Base-by-base conservation (phyloP, 30 jellyfish, hydroid and myxozoan species). In the Aurelia aurita region DNA sequence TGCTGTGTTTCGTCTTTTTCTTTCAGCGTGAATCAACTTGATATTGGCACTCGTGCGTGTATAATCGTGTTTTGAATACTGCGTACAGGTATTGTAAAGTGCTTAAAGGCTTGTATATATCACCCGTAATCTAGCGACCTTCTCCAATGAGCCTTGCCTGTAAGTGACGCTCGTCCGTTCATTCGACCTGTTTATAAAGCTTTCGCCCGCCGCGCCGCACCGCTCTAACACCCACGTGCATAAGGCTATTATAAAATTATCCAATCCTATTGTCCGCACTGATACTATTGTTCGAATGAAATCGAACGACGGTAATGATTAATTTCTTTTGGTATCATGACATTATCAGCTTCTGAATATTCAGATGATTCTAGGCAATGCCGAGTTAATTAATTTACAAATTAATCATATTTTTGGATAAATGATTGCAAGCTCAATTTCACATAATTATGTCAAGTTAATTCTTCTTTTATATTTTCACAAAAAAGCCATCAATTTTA, bases 151-250 rank as follows among this genome's bases (percentile, higher is more conserved):
- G 76, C 72, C 27, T 26, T 39, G 21, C 55, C 78, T 74, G 80
- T 21, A 71, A 71, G 82, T 84, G 93, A 73, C 87, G 87, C 87
- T 71, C 61, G 43, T n/a, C 39, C 72, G 53, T 49, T 46, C 68
- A 35, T 28, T 59, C 87, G 28, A 72, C 93, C 93, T 84, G 93
- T 55, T 84, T 84, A 68, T 84, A 84, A 70, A 84, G 74, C 82
- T 16, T 72, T 76, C 76, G 87, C 93, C 87, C 51, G 51, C 51
- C 51, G 51, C 51, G 51, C 51, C 51, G 51, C 51, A 39, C 51
- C 51, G 63, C 80, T 58, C 60, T 23, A 84, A 72, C 65, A 84
- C 87, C 60, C 93, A 84, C 93, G 93, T 84, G 93, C 93, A 75
- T 44, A 44, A 73, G 80, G 87, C 93, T 84, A 84, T 84, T 84